These are phyloP conservation scores for Clitarchus hookeri DNA, from an alignment of 2,888 invertebrate species.

Conservation along the genomic window DNA sequence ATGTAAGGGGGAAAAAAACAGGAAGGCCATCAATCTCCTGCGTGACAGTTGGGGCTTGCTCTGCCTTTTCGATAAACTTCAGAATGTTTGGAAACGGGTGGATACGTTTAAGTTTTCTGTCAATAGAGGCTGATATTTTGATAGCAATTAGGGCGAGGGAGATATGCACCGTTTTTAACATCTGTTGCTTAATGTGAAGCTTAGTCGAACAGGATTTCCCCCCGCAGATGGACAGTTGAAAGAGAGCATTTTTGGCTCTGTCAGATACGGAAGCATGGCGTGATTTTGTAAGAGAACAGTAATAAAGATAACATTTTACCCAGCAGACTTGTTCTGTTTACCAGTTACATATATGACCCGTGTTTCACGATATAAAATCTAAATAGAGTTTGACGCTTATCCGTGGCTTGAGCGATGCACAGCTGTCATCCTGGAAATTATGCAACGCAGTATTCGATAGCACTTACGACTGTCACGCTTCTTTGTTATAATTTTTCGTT, in stretches of 20 bases:
- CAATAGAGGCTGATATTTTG: constrained; percentile 36
- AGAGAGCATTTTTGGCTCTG: not conserved
- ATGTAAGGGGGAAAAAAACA: not conserved
- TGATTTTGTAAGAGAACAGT: not conserved
- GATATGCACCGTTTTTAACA: not conserved
- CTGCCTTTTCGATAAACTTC: not conserved
- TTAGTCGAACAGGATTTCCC: not conserved
- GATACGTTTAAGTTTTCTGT: not conserved
- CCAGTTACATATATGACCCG: not conserved
- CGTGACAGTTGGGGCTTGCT: not conserved
- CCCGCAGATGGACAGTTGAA: not conserved
- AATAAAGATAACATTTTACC: constrained; percentile 1
- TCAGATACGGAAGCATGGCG: not conserved
- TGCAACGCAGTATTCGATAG: not conserved
- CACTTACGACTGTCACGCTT: not conserved
- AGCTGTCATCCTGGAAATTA: not conserved
- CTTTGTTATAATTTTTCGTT: not conserved
- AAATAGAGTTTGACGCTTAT: not conserved
- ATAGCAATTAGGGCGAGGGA: constrained; percentile 36
- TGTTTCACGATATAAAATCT: not conserved
- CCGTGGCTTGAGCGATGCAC: not conserved
- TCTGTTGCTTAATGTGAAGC: constrained; percentile 8
- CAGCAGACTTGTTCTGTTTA: not conserved
- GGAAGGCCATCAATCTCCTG: not conserved
- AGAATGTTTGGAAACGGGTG: constrained; percentile 5